A percentile compares a stretch with the other conserved stretches of the same genome.
Evolutionary conservation across 2,888 invertebrate species (phyloP).

Genomic region (Portevinia maculata): DNA sequence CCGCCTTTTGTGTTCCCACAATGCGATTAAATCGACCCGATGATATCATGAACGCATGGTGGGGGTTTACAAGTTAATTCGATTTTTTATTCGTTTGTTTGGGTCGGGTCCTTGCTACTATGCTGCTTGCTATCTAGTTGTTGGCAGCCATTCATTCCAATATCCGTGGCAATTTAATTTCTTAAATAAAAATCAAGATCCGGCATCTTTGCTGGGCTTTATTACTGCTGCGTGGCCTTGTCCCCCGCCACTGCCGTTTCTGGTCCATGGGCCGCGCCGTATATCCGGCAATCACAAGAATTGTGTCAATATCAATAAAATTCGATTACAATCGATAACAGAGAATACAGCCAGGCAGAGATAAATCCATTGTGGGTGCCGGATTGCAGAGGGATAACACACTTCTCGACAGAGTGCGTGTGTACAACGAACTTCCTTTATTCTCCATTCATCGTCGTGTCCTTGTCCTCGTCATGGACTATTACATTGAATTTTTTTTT

Average conservation of each 20-base stretch:
- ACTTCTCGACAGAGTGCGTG: constrained; percentile 18
- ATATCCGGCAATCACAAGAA: constrained; percentile 82
- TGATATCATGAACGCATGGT: constrained; percentile 57
- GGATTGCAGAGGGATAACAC: constrained; percentile 43
- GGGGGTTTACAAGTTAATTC: constrained; percentile 67
- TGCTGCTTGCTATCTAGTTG: constrained; percentile 25
- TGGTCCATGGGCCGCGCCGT: constrained; percentile 70
- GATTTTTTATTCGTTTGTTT: constrained; percentile 73
- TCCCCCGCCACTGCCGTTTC: not conserved
- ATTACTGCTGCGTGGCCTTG: constrained; percentile 52
- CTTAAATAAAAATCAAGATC: constrained; percentile 70
- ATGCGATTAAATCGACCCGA: constrained; percentile 64
- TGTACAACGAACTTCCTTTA: constrained; percentile 55
- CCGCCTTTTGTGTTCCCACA: constrained; percentile 63
- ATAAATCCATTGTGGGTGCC: constrained; percentile 56
- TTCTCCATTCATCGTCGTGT: constrained; percentile 50
- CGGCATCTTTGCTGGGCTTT: constrained; percentile 48
- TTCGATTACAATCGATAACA: constrained; percentile 81
- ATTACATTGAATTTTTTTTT: constrained; percentile 61
- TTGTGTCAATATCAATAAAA: constrained; percentile 83
- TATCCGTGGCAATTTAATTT: constrained; percentile 65
- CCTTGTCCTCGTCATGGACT: constrained; percentile 62
- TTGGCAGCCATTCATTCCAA: constrained; percentile 27
- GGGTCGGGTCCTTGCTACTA: constrained; percentile 13
- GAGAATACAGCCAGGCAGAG: constrained; percentile 54